These are phyloP conservation scores for Melipona bicolor DNA, from an alignment of 2,888 invertebrate species.

Conservation along the genomic window DNA sequence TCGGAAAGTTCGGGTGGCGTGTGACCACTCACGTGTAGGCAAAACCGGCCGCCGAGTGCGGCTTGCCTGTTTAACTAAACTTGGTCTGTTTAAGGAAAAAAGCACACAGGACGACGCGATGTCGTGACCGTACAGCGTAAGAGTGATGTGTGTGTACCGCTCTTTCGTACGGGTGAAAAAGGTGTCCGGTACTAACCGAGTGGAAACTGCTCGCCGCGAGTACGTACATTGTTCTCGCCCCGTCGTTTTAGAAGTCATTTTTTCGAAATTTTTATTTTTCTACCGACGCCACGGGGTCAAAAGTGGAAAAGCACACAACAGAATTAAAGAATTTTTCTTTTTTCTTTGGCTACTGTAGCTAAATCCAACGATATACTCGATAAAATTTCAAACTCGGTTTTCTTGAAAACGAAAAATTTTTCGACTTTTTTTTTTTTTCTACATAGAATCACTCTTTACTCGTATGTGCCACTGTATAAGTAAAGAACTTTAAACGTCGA, in stretches of 20 bases:
- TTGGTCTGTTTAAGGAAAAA: constrained; percentile 35
- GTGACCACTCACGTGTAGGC: constrained; percentile 52
- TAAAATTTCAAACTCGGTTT: no score
- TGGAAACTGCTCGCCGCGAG: background rate
- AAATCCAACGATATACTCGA: no score
- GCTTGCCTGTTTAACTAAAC: constrained; percentile 50
- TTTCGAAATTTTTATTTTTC: no score
- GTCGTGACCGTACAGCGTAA: constrained; percentile 10
- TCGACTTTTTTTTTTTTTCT: no score
- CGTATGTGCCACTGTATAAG: no score
- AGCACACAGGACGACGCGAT: constrained; percentile 1
- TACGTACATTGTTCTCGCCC: background rate
- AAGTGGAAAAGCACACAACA: no score
- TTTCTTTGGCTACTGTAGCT: no score
- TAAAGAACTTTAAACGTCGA: background rate
- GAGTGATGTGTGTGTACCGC: no score
- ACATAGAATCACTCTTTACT: no score
- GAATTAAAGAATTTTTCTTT: no score
- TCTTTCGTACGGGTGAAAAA: constrained; percentile 1
- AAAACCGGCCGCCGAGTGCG: constrained; percentile 37
- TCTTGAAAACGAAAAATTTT: no score
- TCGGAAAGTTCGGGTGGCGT: constrained; percentile 54
- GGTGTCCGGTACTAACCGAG: constrained; percentile 1
- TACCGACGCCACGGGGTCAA: no score
- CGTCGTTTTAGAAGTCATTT: background rate